A percentile compares a stretch with the other conserved stretches of the same genome.
These are phyloP conservation scores for Alauda arvensis DNA, from an alignment of 2,797 vertebrate genomes.

Conservation along the genomic window DNA sequence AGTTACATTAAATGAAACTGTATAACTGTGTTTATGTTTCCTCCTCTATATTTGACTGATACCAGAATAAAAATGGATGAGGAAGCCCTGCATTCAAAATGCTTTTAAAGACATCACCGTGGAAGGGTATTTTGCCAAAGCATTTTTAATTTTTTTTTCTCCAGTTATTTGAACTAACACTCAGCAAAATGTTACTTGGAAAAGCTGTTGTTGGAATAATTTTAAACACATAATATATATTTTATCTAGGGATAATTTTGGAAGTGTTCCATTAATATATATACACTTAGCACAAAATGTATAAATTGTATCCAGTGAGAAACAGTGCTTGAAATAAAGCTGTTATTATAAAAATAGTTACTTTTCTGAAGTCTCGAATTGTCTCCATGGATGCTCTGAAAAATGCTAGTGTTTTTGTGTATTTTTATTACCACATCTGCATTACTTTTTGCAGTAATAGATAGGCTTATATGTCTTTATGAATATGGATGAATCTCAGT, in stretches of 20 bases:
- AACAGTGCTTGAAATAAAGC: conserved; percentile 67
- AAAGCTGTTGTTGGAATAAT: conserved; percentile 22
- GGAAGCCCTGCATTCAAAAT: background rate
- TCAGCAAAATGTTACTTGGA: conserved; percentile 5
- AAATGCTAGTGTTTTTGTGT: conserved; percentile 39
- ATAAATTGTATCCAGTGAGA: conserved; percentile 52
- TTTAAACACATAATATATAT: conserved; percentile 37
- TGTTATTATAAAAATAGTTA: conserved; percentile 52
- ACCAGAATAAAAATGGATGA: background rate
- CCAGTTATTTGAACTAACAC: background rate
- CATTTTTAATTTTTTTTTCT: background rate
- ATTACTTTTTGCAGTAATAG: conserved; percentile 3
- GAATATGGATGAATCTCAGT: conserved; percentile 22
- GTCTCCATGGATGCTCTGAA: conserved; percentile 47
- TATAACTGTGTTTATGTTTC: conserved; percentile 29
- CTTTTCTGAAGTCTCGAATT: conserved; percentile 34
- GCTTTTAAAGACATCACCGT: background rate
- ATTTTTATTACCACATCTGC: conserved; percentile 53
- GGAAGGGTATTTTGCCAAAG: conserved; percentile 40
- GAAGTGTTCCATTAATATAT: conserved; percentile 34
- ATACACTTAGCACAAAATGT: conserved; percentile 19
- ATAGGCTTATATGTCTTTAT: background rate
- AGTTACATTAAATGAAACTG: conserved; percentile 43
- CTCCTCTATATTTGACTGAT: conserved; percentile 23
- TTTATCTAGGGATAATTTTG: conserved; percentile 50